A percentile compares a stretch with the other conserved stretches of the same genome.
Conservation (phyloP, 1,140 invertebrate species). For the Nixonia krombeini region DNA sequence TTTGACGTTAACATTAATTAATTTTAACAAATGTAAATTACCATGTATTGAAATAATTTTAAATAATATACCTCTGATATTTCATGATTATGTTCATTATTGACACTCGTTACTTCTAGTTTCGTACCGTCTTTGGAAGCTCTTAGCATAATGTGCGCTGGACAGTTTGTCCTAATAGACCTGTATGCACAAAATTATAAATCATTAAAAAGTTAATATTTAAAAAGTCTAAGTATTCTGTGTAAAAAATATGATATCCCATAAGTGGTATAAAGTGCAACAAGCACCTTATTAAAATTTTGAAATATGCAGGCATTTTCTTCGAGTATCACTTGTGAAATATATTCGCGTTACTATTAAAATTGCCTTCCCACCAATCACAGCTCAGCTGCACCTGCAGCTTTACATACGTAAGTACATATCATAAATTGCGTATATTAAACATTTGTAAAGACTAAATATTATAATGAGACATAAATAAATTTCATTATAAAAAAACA, state of each 20-base stretch:
- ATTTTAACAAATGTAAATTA: too few species aligned
- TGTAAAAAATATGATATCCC: too few species aligned
- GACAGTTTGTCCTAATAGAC: conserved; percentile 69
- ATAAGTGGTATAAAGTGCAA: too few species aligned
- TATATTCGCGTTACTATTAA: neutral
- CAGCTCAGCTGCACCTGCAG: neutral
- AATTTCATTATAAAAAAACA: neutral
- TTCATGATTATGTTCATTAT: conserved; percentile 71
- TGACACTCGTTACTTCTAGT: conserved; percentile 70
- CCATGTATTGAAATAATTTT: neutral
- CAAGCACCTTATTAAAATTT: too few species aligned
- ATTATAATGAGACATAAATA: too few species aligned
- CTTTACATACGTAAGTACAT: neutral
- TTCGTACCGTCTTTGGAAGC: conserved; percentile 69
- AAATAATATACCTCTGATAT: conserved; percentile 59
- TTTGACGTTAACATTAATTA: neutral
- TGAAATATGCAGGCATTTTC: neutral
- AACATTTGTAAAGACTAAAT: too few species aligned
- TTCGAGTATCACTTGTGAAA: neutral
- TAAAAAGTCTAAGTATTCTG: too few species aligned
- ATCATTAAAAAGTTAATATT: conserved; percentile 8
- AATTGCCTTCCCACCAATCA: neutral
- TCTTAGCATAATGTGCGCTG: conserved; percentile 68
- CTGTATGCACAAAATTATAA: conserved; percentile 49
- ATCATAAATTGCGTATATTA: too few species aligned